Conservation (phyloP, 1,140 invertebrate species). For the Oedothorax gibbosus region DNA sequence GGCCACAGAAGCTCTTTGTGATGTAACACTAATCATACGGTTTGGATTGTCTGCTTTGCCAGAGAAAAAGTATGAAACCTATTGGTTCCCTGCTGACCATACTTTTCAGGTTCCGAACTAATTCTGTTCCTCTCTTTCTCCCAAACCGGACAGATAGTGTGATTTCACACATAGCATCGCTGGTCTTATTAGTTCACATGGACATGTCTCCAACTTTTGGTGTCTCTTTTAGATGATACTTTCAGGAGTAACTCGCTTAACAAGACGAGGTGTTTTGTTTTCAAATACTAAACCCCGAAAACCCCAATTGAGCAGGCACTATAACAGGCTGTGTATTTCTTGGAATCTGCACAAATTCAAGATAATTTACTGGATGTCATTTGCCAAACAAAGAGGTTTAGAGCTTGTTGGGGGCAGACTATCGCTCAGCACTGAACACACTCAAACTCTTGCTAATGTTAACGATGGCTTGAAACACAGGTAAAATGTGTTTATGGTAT, state of each 20-base stretch:
- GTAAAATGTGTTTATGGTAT: constrained; percentile 42
- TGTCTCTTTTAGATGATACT: constrained; percentile 78
- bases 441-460: constrained; percentile 79
- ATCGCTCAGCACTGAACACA: constrained; percentile 87
- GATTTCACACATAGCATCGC: no score
- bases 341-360: constrained; percentile 70
- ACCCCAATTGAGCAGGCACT: constrained; percentile 92
- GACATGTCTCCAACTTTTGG: no score
- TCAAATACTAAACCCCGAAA: constrained; percentile 85
- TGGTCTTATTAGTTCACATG: no score
- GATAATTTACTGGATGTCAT: constrained; percentile 98
- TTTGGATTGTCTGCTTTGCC: no score
- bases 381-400: constrained; percentile 93
- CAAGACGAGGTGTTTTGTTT: constrained; percentile 89
- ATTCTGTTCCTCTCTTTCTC: no score
- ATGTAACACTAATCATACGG: no score
- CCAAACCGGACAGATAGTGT: no score
- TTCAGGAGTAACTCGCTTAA: constrained; percentile 94
- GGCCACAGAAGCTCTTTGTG: no score
- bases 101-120: no score
- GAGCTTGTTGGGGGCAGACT: constrained; percentile 89
- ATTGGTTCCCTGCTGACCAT: no score
- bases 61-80: no score
- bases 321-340: constrained; percentile 69
- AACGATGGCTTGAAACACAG: constrained; percentile 85